Conservation (phyloP, 1,140 invertebrate genomes). For the Drosophila watanabei region DNA sequence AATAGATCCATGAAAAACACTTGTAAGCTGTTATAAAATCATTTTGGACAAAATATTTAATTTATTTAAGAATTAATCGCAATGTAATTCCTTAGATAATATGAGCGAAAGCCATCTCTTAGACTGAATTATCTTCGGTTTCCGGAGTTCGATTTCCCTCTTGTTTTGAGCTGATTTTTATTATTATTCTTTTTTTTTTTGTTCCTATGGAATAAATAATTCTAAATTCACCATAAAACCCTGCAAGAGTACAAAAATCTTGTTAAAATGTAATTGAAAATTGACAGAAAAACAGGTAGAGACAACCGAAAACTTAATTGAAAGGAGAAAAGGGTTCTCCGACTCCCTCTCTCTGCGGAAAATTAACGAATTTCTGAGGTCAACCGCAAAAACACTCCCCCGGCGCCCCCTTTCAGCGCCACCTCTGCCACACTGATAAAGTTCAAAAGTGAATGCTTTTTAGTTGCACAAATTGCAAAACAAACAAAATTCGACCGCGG, state of each 20-base stretch:
- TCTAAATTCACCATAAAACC: no score
- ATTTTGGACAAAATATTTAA: no score
- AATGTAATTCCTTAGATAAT: no score
- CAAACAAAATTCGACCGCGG: slow-evolving; percentile 62
- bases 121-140: no score
- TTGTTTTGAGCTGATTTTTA: no score
- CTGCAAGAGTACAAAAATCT: slow-evolving; percentile 19
- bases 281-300: slow-evolving; percentile 45
- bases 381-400: slow-evolving; percentile 53
- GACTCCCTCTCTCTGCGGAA: background rate
- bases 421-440: slow-evolving; percentile 61
- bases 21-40: no score
- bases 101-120: no score
- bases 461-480: slow-evolving; percentile 81
- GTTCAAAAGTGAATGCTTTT: slow-evolving; percentile 81
- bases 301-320: slow-evolving; percentile 9
- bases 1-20: no score
- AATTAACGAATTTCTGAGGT: slow-evolving; percentile 51
- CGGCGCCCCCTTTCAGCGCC: slow-evolving; percentile 28
- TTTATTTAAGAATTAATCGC: no score
- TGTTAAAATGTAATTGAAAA: slow-evolving; percentile 73
- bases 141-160: no score
- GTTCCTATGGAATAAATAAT: no score
- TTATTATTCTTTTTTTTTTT: no score
- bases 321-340: slow-evolving; percentile 7